phyloP scores from a whole-genome alignment of 2,113 vertebrate species.

The Dicaeum eximium region DNA sequence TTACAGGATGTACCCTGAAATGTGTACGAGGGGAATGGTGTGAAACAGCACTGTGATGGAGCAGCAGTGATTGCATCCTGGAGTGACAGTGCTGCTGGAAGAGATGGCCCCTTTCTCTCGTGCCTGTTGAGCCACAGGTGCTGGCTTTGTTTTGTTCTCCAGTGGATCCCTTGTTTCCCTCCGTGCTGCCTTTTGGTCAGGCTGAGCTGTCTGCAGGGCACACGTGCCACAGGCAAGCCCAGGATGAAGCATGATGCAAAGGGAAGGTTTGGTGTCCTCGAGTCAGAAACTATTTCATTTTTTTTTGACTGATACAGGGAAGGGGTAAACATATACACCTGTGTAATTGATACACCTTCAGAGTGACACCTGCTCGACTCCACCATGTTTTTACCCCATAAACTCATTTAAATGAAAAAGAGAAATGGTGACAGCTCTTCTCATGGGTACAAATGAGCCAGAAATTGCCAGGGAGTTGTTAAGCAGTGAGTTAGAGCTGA shows the following conservation, averaged over 20 bases:
- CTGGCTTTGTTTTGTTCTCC: neutral
- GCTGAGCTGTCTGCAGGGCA: neutral
- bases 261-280: neutral
- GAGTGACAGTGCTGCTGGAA: neutral
- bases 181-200: neutral
- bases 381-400: neutral
- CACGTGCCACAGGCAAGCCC: neutral
- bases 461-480: neutral
- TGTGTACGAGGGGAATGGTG: accelerated
- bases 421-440: neutral
- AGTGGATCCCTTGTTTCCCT: neutral
- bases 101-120: neutral
- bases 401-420: neutral
- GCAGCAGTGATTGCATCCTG: neutral
- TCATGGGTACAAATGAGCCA: neutral
- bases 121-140: neutral
- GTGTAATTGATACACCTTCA: neutral
- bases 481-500: neutral
- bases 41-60: accelerated
- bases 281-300: neutral
- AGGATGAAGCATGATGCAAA: neutral
- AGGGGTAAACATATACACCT: neutral
- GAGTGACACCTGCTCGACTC: neutral
- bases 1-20: neutral
- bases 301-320: neutral